Conservation (phyloP, 2,797 vertebrate genomes). For the Pyrocephalus nanus region DNA sequence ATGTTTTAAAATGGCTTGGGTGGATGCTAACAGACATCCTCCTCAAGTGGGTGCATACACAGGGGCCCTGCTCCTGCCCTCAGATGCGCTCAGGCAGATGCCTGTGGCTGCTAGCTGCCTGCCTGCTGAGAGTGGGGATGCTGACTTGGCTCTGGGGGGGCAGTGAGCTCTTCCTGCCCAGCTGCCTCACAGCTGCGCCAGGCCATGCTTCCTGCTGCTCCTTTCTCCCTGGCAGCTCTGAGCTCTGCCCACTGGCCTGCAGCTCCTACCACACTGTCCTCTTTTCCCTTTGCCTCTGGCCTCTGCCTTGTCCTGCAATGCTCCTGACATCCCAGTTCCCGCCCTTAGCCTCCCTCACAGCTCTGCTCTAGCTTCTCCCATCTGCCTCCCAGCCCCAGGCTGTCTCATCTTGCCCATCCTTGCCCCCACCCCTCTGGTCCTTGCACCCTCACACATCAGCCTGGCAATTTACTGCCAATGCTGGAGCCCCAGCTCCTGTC, state of each 20-base stretch:
- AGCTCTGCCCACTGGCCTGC: background rate
- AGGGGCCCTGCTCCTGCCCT: background rate
- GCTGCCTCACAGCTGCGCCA: background rate
- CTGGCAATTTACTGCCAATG: accelerated
- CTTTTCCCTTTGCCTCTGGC: background rate
- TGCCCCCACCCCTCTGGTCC: accelerated
- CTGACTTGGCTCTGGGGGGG: background rate
- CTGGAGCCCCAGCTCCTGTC: accelerated
- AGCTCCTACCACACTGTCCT: background rate
- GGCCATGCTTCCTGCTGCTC: background rate
- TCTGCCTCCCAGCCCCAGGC: accelerated
- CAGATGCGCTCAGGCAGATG: background rate
- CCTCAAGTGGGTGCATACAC: accelerated
- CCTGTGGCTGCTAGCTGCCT: background rate
- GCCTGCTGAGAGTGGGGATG: background rate
- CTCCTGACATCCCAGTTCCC: accelerated
- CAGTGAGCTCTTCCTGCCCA: background rate
- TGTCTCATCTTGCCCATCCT: background rate
- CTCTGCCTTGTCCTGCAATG: accelerated
- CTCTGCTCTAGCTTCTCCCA: background rate
- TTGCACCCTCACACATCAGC: background rate
- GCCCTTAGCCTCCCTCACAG: background rate
- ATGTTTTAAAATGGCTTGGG: background rate
- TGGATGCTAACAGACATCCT: background rate
- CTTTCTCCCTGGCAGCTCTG: background rate